Evolutionary conservation across 2,797 vertebrate genomes (phyloP), one percentile per base, ranked within the genome.

Genomic region (Karalla daura): DNA sequence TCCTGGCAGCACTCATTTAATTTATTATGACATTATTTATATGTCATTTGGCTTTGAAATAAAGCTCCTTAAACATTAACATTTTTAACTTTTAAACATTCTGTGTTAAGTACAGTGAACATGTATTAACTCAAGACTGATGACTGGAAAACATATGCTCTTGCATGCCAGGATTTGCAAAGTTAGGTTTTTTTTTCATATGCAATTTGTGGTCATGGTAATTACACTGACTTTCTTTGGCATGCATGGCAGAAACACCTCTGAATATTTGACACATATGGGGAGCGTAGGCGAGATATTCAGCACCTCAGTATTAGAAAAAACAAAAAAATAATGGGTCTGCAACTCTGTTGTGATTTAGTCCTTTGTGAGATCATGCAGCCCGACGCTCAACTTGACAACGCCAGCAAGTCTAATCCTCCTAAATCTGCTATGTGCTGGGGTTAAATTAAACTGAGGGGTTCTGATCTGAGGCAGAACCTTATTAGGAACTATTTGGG

Each of bases 401-500:
- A 5, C 36, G 44, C 24, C 51, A 73, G 20, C 32, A 40, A 47
- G 47, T 36, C 27, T 2, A 47, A 0, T 58, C 35, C 2, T 20
- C 49, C 33, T 51, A 24, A 52, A 32, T 64, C 39, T 49, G 18
- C 63, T 60, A n/a, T 24, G 28, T 18, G 76, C 46, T 51, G 32
- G 17, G 36, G 55, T 64, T 64, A 41, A 61, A 40, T 70, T 39
- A 60, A 73, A 77, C 61, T 54, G 37, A 74, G 21, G 41, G 17
- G n/a, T 58, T 81, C 49, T 70, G 72, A 79, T 82, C 56, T 62
- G 63, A 74, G 5, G 66, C 63, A 70, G 59, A 77, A 60, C 78
- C 78, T 80, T 87, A 76, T 76, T 69, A 86, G 84, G 84, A 43
- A 27, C 58, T 68, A 53, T 55, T 58, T 74, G 70, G 53, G 71